phyloP scores from a whole-genome alignment of 23 tunicate species.

The Phallusia fumigata region DNA sequence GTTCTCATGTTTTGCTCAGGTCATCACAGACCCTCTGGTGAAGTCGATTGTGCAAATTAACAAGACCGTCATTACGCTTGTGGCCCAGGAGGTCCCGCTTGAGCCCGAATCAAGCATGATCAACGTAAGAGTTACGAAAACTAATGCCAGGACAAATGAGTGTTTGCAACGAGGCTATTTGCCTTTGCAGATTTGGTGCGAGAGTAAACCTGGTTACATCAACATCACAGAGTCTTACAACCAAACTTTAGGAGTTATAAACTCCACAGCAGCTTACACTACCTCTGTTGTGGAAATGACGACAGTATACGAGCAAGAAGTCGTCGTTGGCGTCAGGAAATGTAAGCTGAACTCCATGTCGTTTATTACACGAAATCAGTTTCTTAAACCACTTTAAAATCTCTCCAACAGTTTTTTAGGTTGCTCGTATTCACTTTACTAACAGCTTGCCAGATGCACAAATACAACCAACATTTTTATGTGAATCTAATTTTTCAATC shows the following conservation, averaged over 20 bases:
- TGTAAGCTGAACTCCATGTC: constrained; percentile 6
- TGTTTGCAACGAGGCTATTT: no score
- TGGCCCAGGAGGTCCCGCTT: constrained; percentile 37
- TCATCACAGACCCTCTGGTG: constrained; percentile 68
- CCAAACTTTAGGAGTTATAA: not conserved
- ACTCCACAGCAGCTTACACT: not conserved
- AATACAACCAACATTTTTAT: no score
- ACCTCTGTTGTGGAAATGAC: constrained; percentile 2
- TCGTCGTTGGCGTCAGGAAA: constrained; percentile 33
- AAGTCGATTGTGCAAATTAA: constrained; percentile 56
- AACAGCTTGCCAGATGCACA: not conserved
- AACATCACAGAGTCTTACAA: constrained; percentile 36
- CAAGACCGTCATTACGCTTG: constrained; percentile 61
- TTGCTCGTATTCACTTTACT: not conserved
- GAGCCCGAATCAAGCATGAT: constrained; percentile 73
- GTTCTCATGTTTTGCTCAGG: constrained; percentile 11
- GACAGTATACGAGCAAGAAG: constrained; percentile 15
- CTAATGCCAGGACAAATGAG: no score
- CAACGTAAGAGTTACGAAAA: constrained; percentile 37
- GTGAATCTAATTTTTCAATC: no score
- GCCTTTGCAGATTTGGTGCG: constrained; percentile 44
- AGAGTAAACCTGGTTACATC: constrained; percentile 10
- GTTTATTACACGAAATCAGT: not conserved
- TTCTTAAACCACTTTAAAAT: no score
- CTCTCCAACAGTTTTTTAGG: no score